Evolutionary conservation across 2,888 invertebrate genomes (phyloP), one percentile per base, ranked within the genome.

Genomic region (Meteorus cinctellus): DNA sequence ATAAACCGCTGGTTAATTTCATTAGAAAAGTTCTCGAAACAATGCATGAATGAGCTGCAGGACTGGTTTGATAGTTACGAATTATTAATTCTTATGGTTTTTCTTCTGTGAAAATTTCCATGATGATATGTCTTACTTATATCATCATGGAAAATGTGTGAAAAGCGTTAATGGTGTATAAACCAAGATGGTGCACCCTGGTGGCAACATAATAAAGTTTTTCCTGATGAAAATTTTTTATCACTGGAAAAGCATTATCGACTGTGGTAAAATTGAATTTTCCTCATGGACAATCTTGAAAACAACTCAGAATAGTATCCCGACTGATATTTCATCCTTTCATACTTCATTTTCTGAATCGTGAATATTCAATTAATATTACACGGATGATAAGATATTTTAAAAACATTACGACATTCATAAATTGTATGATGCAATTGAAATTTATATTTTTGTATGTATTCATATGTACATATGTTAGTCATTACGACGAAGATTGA

Each of bases 231-330:
- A 41, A 67, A 67, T 67, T n/a, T 36, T 24, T 27, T 67, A 19
- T 19, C 55, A 19, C 2, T 55, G 5, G 67, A 14, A 67, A 67
- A 45, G 19, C 27, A 27, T 67, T 67, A 67, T 48, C 45, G 67
- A 41, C 48, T 41, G 48, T 24, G 48, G 41, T 48, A 67, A 67
- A 10, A n/a, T n/a, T 45, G 4, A 16, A n/a, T 19, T 41, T 27
- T 41, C n/a, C 12, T 4, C 4, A 5, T 10, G 14, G 27, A 36
- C 10, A 31, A 24, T 27, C 27, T 63, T 63, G 29, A 24, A 45
- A 24, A 55, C 14, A 19, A n/a, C 4, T 55, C 19, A 1, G 12
- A 12, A 51, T 14, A 4, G 16, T 4, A 1, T 51, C 6, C 5
- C 0, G 51, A n/a, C 1, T n/a, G 4, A 34, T 1, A 34, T 34